These are phyloP conservation scores for Lophius americanus DNA, from an alignment of 2,797 vertebrate genomes.

Conservation along the genomic window DNA sequence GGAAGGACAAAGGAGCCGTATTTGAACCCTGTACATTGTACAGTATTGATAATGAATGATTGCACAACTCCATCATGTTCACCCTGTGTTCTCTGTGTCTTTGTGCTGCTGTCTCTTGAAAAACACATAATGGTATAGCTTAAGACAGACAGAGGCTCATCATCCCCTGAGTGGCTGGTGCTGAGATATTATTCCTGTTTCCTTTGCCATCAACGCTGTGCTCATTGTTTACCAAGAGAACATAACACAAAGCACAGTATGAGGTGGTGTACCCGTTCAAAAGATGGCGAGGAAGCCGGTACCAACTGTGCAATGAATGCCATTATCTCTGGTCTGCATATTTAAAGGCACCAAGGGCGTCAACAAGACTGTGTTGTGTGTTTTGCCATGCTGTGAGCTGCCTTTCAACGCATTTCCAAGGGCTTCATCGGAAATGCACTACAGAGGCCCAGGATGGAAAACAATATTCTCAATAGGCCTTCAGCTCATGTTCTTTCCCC, in stretches of 20 bases:
- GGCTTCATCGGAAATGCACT: slow-evolving; percentile 68
- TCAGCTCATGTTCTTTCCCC: slow-evolving; percentile 70
- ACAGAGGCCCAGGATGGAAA: slow-evolving; percentile 68
- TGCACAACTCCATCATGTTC: slow-evolving; percentile 39
- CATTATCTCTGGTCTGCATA: slow-evolving; percentile 71
- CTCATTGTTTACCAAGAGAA: slow-evolving; percentile 66
- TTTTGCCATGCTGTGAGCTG: slow-evolving; percentile 72
- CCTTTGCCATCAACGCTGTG: slow-evolving; percentile 32
- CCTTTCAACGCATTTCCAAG: slow-evolving; percentile 73
- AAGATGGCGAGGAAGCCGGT: slow-evolving; percentile 64
- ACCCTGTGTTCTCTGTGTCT: slow-evolving; percentile 34
- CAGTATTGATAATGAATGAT: too few relatives aligned
- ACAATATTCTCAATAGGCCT: slow-evolving; percentile 76
- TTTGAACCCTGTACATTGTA: too few relatives aligned
- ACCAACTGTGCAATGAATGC: slow-evolving; percentile 69
- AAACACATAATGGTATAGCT: slow-evolving; percentile 47
- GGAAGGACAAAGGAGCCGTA: too few relatives aligned
- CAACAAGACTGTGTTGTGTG: slow-evolving; percentile 71
- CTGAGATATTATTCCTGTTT: slow-evolving; percentile 54
- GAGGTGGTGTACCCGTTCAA: slow-evolving; percentile 52
- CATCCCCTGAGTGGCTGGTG: slow-evolving; percentile 30
- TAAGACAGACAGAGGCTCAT: slow-evolving; percentile 26
- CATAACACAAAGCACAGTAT: slow-evolving; percentile 65
- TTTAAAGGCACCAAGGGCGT: slow-evolving; percentile 74
- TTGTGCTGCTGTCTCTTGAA: slow-evolving; percentile 32